Evolutionary conservation across 2,888 invertebrate genomes (phyloP), one percentile per base, ranked within the genome.

Genomic region (Eupsilia transversa): DNA sequence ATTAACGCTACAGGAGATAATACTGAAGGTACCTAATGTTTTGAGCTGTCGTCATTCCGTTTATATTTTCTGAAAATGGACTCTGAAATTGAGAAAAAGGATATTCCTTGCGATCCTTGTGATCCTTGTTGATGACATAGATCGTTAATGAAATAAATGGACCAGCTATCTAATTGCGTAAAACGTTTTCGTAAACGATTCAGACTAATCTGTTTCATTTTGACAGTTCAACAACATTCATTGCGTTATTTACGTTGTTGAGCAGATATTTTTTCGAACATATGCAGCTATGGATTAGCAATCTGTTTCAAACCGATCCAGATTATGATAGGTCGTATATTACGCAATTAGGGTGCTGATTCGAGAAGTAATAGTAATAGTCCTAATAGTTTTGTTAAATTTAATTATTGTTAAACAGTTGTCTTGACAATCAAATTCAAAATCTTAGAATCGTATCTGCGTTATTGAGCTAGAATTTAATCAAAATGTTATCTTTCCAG

Each of bases 11-110:
- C 49, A 59, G 57, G 27, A 74, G 61, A 78, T 82, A 71, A 65
- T 78, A 67, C 43, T 63, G 23, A 17, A 73, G 12, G 41, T 85
- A 79, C 68, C 74, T 85, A 82, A 64, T 69, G 75, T 78, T 72
- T 76, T 59, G 41, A 35, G 14, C 43, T 41, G 27, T 17, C 27
- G 9, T 23, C 27, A n/a, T 56, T 61, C 35, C n/a, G 23, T 23
- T 12, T 59, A 59, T 27, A 60, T 59, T 17, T 54, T 1, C 35
- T 60, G 43, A 64, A 70, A 82, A 70, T 9, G 30, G 49, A 20
- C 20, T 27, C 27, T 46, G 17, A 59, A 56, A 7, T 38, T 33
- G n/a, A 9, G 20, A 41, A 60, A 41, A 57, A 27, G 41, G 33
- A 10, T n/a, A 59, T 49, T 49, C 0, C 12, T 68, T 52, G 12